Percentiles rank a stretch among this genome's conserved stretches.
Conservation (phyloP, 2,888 invertebrate species). For the Drosophila antonietae region DNA sequence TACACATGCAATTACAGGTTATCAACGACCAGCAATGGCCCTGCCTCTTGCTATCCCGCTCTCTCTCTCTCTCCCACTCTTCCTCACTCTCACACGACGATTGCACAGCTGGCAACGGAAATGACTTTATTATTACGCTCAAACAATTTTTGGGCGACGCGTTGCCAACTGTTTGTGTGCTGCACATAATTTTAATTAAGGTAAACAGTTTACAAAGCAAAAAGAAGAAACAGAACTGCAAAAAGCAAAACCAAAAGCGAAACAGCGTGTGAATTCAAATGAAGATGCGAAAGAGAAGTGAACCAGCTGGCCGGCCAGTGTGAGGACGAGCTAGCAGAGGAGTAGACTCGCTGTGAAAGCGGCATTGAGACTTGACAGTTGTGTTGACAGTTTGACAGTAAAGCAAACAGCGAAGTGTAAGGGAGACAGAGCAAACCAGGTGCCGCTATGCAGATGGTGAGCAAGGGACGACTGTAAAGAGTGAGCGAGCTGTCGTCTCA, state of each 20-base stretch:
- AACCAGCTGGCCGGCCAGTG: neutral
- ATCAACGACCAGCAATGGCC: slow-evolving; percentile 27
- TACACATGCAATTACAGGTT: slow-evolving; percentile 55
- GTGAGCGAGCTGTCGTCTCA: slow-evolving; percentile 24
- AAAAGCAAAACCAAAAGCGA: slow-evolving; percentile 21
- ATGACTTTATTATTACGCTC: slow-evolving; percentile 72
- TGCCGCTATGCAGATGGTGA: neutral
- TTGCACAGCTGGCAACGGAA: slow-evolving; percentile 56
- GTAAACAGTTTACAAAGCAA: slow-evolving; percentile 69
- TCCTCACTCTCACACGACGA: neutral
- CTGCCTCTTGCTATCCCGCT: neutral
- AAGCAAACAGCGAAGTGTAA: slow-evolving; percentile 18
- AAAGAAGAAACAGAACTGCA: slow-evolving; percentile 28
- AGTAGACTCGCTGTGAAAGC: slow-evolving; percentile 17
- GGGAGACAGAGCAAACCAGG: slow-evolving; percentile 1
- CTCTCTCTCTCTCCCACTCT: neutral
- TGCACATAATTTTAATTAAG: slow-evolving; percentile 73
- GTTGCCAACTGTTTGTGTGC: slow-evolving; percentile 56
- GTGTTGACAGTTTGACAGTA: slow-evolving; percentile 58
- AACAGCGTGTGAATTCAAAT: slow-evolving; percentile 56
- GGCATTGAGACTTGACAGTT: slow-evolving; percentile 58
- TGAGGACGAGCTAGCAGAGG: neutral
- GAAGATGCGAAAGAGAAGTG: slow-evolving; percentile 37
- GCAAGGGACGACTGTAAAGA: neutral
- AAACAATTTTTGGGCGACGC: slow-evolving; percentile 59